These are phyloP conservation scores for Sebastes kiyomatsui DNA, from an alignment of 2,797 vertebrate genomes.

Conservation along the genomic window DNA sequence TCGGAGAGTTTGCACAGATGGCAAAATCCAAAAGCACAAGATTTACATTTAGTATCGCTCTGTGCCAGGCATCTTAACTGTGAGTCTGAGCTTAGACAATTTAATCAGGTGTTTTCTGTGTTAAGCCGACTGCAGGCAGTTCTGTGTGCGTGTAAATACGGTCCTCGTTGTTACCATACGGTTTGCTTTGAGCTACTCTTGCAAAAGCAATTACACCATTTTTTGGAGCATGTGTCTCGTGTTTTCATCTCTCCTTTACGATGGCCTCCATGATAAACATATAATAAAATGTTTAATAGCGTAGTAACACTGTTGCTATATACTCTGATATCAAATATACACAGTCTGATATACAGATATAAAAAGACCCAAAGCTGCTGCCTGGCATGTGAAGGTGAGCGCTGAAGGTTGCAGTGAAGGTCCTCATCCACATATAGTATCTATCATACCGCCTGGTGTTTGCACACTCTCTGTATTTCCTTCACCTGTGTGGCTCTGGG, in stretches of 20 bases:
- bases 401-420: not conserved
- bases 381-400: not conserved
- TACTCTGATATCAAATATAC: not conserved
- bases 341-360: not conserved
- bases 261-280: not conserved
- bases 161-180: not conserved
- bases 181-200: not conserved
- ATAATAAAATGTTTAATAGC: not conserved
- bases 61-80: conserved; percentile 15
- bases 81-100: conserved; percentile 15
- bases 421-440: not conserved
- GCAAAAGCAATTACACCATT: not conserved
- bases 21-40: conserved; percentile 15
- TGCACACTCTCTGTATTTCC: conserved; percentile 2
- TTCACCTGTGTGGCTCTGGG: conserved; percentile 2
- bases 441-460: not conserved
- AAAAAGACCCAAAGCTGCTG: not conserved
- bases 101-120: conserved; percentile 22
- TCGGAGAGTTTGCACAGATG: conserved; percentile 30
- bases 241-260: not conserved
- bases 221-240: not conserved
- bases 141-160: conserved; percentile 4
- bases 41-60: conserved; percentile 23
- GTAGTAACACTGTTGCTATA: not conserved
- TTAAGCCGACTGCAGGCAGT: conserved; percentile 10